These are phyloP conservation scores for Pseudois nayaur DNA, from an alignment of 2,113 vertebrate species.

Conservation along the genomic window DNA sequence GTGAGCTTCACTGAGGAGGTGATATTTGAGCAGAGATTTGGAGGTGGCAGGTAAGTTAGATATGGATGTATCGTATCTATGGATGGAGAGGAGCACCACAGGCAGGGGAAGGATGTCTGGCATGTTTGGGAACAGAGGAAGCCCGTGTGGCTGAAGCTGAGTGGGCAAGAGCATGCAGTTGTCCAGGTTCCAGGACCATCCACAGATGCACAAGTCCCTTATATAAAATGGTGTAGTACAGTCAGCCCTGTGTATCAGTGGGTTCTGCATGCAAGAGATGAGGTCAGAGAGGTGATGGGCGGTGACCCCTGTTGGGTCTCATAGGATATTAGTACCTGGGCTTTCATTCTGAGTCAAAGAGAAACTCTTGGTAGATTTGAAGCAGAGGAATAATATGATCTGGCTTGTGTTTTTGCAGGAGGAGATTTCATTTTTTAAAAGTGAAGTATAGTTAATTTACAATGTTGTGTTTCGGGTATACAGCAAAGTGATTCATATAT, in stretches of 20 bases:
- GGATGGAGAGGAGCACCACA: neutral
- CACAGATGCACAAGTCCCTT: neutral
- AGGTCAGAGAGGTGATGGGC: neutral
- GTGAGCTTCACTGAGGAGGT: neutral
- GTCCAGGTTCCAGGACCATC: neutral
- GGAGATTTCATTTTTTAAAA: neutral
- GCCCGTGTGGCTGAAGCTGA: neutral
- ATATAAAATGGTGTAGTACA: neutral
- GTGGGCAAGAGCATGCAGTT: neutral
- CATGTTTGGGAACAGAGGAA: neutral
- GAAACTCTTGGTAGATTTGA: neutral
- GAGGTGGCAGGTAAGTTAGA: neutral
- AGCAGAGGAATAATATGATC: neutral
- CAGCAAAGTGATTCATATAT: neutral
- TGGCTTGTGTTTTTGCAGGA: neutral
- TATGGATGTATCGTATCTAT: neutral
- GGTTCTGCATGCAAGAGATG: neutral
- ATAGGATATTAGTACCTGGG: too few relatives aligned
- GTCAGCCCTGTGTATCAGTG: neutral
- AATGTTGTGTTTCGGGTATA: neutral
- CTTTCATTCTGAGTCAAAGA: neutral
- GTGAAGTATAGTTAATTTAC: neutral
- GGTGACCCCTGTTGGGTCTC: neutral
- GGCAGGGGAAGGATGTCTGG: neutral
- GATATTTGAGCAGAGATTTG: neutral